Base-by-base conservation (phyloP, 1,140 invertebrate species). In the Patella vulgata region DNA sequence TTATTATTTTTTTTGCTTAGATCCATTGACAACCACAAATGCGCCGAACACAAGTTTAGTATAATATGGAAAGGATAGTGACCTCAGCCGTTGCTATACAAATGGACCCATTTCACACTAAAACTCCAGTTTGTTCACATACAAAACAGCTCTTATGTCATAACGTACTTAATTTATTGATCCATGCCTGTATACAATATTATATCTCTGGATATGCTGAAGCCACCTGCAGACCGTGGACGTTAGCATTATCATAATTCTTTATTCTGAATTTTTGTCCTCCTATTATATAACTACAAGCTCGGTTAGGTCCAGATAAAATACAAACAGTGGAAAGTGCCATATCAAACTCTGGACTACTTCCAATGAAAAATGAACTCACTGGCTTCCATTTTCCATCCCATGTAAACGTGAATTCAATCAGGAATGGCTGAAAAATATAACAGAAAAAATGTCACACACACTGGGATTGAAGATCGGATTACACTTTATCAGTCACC, bases 331-430 rank as follows among this genome's bases (percentile, higher is more conserved):
- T 93, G 75, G 95, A 96, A 2, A 95, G 81, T 12, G 93, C 90
- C 83, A 96, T 88, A 84, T 96, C 94, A 56, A 95, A 85, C 84
- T 96, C 94, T 0, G 94, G 94, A 46, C 92, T 93, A 1, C 92
- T 94, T 28, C 93, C 94, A 61, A 96, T 86, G 71, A 95, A 94
- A 84, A 96, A 88, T 2, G 89, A 88, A 27, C 90, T 90, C 0
- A 91, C 89, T 1, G 91, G 90, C 80, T 96, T 96, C 57, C 90
- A 87, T 2, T 89, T 82, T 0, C 88, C 88, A 76, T 90, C 88
- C 84, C 92, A 92, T 39, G 87, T 88, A 65, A 93, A 91, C 59
- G 91, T 90, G 19, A 91, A 78, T 3, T 66, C 68, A 11, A 70
- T 55, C 21, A 71, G 33, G 25, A 40, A 25, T n/a, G 59, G 63